A percentile compares a stretch with the other conserved stretches of the same genome.
phyloP scores from a whole-genome alignment of 2,797 vertebrate species.

The Adelosebastes latens region DNA sequence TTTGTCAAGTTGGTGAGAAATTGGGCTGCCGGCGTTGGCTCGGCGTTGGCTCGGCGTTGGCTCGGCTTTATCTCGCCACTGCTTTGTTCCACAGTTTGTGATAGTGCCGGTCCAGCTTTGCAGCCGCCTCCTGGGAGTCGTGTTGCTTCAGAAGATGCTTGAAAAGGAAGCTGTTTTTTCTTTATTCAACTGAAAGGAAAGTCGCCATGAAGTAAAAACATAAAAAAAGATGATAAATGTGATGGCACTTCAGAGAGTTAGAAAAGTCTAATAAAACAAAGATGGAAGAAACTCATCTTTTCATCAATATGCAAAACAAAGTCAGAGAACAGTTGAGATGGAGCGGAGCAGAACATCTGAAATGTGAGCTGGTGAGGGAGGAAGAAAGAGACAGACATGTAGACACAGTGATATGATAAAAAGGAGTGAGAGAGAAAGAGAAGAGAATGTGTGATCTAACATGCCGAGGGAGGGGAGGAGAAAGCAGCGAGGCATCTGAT shows the following conservation, averaged over 20 bases:
- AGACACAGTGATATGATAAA: neutral
- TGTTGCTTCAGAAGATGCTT: neutral
- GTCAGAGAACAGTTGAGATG: neutral
- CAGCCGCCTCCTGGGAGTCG: neutral
- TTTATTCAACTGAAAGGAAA: neutral
- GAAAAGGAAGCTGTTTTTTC: neutral
- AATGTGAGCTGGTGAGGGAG: neutral
- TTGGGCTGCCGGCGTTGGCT: neutral
- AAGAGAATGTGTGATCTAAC: neutral
- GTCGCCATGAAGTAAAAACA: neutral
- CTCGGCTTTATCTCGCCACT: too few relatives aligned
- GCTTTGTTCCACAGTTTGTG: too few relatives aligned
- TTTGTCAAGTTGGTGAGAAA: neutral
- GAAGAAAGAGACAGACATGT: neutral
- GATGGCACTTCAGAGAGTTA: neutral
- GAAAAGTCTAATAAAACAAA: neutral
- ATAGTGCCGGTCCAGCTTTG: neutral
- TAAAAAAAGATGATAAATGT: neutral
- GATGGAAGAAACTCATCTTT: neutral
- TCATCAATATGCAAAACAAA: neutral
- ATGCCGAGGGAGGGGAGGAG: neutral
- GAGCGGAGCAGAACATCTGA: neutral
- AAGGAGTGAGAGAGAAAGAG: neutral
- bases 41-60: too few relatives aligned
- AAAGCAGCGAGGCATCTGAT: conserved; percentile 14